These are phyloP conservation scores for Microchirus variegatus DNA, from an alignment of 2,797 vertebrate genomes.

Conservation along the genomic window DNA sequence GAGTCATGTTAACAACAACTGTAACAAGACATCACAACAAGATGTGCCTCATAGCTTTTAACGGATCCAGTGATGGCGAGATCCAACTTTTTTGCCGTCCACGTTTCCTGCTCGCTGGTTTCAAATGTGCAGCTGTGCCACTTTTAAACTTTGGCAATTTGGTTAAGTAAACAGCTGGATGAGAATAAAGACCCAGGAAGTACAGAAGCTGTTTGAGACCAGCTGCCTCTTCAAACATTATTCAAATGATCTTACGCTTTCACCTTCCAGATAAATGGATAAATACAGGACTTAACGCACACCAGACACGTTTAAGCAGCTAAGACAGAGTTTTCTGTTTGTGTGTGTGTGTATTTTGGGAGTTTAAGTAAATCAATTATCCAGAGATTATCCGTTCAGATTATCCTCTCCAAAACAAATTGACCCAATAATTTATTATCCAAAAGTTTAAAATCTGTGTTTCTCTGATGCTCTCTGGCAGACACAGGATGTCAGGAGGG, in stretches of 20 bases:
- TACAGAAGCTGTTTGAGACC: constrained; percentile 43
- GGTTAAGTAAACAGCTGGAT: constrained; percentile 44
- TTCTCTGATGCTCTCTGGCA: neutral
- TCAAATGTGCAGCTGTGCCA: neutral
- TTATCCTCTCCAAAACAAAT: neutral
- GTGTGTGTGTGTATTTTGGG: neutral
- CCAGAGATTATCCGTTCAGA: neutral
- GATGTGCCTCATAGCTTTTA: constrained; percentile 7
- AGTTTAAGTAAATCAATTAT: neutral
- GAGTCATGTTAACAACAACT: constrained; percentile 21
- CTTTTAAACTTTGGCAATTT: constrained; percentile 21
- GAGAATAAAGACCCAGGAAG: constrained; percentile 32
- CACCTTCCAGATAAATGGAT: constrained; percentile 16
- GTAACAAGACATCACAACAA: constrained; percentile 20
- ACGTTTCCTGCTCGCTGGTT: constrained; percentile 14
- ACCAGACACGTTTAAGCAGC: constrained; percentile 41
- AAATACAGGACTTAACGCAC: constrained; percentile 4
- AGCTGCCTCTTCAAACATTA: constrained; percentile 43
- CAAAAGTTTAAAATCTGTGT: neutral
- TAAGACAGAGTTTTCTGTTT: constrained; percentile 22
- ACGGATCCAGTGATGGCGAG: constrained; percentile 10
- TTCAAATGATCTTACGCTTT: constrained; percentile 7
- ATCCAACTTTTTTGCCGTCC: constrained; percentile 6
- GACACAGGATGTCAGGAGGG: neutral
- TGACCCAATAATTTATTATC: neutral